These are phyloP conservation scores for Trypoxylon attenuatum DNA, from an alignment of 2,888 invertebrate species.

Conservation along the genomic window DNA sequence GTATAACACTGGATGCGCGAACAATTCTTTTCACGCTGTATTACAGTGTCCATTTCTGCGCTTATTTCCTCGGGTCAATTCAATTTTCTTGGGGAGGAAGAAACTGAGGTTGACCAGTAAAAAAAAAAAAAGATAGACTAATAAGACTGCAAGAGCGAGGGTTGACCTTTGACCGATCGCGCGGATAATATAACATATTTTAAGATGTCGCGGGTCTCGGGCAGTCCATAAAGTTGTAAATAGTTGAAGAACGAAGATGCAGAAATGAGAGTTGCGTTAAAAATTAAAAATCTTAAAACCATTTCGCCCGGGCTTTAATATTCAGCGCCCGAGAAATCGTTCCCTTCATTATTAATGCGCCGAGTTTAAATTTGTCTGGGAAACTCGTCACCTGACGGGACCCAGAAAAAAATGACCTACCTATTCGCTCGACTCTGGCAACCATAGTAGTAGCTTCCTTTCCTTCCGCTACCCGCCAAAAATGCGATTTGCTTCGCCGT, in stretches of 20 bases:
- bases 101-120: too few species aligned
- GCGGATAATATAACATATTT: conserved; percentile 71
- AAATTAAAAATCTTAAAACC: conserved; percentile 71
- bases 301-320: conserved; percentile 66
- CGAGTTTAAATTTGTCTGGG: conserved; percentile 24
- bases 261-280: conserved; percentile 63
- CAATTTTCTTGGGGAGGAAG: too few species aligned
- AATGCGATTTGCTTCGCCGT: too few species aligned
- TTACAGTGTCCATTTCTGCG: too few species aligned
- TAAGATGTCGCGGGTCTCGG: conserved; percentile 66
- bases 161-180: conserved; percentile 62
- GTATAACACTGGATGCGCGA: too few species aligned
- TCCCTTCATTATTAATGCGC: conserved; percentile 45
- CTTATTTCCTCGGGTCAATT: too few species aligned
- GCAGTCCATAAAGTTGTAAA: conserved; percentile 55
- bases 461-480: not conserved
- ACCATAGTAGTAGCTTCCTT: conserved; percentile 1
- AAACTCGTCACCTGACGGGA: conserved; percentile 5
- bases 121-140: not conserved
- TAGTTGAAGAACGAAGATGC: conserved; percentile 61
- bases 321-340: conserved; percentile 63
- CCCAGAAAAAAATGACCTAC: conserved; percentile 23
- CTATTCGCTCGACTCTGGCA: conserved; percentile 15
- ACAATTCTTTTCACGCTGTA: too few species aligned
- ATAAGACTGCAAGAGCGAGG: conserved; percentile 29